Base-by-base conservation (phyloP, 2,888 invertebrate genomes). In the Eremobia ochroleuca region DNA sequence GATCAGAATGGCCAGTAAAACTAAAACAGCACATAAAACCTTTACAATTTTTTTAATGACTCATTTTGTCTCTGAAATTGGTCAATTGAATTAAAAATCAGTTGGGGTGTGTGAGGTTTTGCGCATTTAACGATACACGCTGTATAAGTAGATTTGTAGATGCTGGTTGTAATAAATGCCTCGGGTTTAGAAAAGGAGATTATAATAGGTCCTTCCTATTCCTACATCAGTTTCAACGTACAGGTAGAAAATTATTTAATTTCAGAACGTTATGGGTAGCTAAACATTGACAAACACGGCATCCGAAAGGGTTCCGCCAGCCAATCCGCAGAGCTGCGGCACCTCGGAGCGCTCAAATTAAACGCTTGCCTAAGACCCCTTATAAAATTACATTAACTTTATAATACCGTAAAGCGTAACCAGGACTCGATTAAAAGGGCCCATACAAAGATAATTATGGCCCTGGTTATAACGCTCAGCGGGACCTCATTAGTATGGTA, bases 391-490 rank as follows among this genome's bases (percentile, higher is more conserved):
- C 91, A 93, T 94, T 93, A 92, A 90, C 90, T 91, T 93, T 91
- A 92, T 93, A 91, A 91, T 90, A 82, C 88, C 90, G 89, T 91
- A 91, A 91, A 92, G 89, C 90, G 92, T 92, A 90, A 91, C 89
- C 87, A 90, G 87, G 81, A 91, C 89, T 92, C 93, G 92, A 93
- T 94, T 94, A 93, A 93, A 93, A 92, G 91, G 91, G 88, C 90
- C 90, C 92, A 91, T 93, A 92, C 91, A 91, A 92, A 92, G 92
- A 93, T 93, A 92, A 95, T 94, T 94, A 92, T 92, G 91, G 87
- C 76, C 87, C 88, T 88, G 90, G 90, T 89, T 90, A 88, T 91
- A 92, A 90, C 89, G 88, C 77, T 86, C 73, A 81, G 85, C 77
- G 77, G 65, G 73, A 81, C 83, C 89, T 86, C 87, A 88, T 91